Base-by-base conservation (phyloP, 2,888 invertebrate genomes). In the Metopia argyrocephala region DNA sequence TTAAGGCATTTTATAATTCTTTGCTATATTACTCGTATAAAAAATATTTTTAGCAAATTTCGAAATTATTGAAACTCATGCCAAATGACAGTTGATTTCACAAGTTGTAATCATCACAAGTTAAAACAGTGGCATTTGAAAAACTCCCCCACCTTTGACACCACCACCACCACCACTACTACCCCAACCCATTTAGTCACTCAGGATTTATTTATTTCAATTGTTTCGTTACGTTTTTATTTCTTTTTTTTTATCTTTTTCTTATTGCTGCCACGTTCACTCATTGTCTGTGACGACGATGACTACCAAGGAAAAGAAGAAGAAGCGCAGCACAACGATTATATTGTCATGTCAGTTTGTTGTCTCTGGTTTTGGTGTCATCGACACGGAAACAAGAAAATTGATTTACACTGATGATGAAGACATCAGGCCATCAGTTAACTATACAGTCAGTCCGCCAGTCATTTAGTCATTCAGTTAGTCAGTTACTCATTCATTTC, bases 361-460 rank as follows among this genome's bases (percentile, higher is more conserved):
- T 9, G 6, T 31, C 12, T 31, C 12, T 38, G 3, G 9, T 38
- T 12, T 59, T 59, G 68, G 76, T 84, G 84, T 80, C 84, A 84
- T 69, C 76, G 64, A 50, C 83, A 83, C 76, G 71, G 69, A 78
- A 75, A 46, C 48, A 73, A 52, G 28, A 28, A 78, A 84, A 84
- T 75, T 84, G 84, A 83, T 84, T 83, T 76, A 68, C 23, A 76
- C 70, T 82, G 82, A 73, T 82, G 82, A 73, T 82, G 76, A 78
- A 81, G 83, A 76, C 81, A 82, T 80, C 70, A 82, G 70, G 31
- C 79, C 56, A 4, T 38, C 38, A 38, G 38, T 15, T 15, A 38
- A 38, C 38, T 15, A 61, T 25, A 65, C 54, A 73, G 59, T 59
- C 65, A 70, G 23, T 48, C 64, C 57, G 9, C 45, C 57, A 71